Evolutionary conservation across 2,888 invertebrate genomes (phyloP).

Genomic region (Drosophila glabriapex): DNA sequence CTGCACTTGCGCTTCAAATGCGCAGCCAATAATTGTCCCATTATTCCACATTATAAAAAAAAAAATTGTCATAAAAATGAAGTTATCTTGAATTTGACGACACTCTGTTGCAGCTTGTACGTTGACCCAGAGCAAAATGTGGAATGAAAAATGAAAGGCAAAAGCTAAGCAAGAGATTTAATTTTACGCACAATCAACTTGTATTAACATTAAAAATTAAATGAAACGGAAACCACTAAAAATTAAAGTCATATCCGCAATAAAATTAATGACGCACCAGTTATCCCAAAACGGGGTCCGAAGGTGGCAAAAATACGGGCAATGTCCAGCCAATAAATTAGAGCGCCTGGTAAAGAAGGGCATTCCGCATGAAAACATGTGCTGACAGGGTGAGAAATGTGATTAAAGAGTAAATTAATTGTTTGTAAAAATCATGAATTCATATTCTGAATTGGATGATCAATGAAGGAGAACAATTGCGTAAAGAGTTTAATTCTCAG

Average conservation of each 20-base stretch:
- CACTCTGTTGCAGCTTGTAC: constrained; percentile 20
- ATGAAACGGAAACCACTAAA: constrained; percentile 62
- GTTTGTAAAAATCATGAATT: background rate
- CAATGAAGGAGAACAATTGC: background rate
- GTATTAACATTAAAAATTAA: constrained; percentile 60
- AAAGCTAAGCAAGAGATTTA: constrained; percentile 43
- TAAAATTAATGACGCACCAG: constrained; percentile 56
- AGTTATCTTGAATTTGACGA: constrained; percentile 58
- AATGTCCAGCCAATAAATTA: constrained; percentile 23
- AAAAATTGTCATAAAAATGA: constrained; percentile 58
- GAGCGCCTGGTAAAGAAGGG: background rate
- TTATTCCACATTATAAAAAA: constrained; percentile 57
- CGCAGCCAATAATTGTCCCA: constrained; percentile 70
- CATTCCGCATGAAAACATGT: constrained; percentile 14
- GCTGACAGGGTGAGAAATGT: constrained; percentile 24
- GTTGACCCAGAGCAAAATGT: constrained; percentile 26
- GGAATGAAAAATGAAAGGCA: background rate
- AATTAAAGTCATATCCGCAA: constrained; percentile 69
- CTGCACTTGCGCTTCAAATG: constrained; percentile 58
- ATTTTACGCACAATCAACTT: constrained; percentile 74
- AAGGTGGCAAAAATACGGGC: constrained; percentile 17
- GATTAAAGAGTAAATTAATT: background rate
- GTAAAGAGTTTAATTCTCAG: background rate
- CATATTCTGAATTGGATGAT: background rate
- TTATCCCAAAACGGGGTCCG: background rate